phyloP scores from a whole-genome alignment of 2,113 vertebrate genomes.

The Podarcis raffonei region DNA sequence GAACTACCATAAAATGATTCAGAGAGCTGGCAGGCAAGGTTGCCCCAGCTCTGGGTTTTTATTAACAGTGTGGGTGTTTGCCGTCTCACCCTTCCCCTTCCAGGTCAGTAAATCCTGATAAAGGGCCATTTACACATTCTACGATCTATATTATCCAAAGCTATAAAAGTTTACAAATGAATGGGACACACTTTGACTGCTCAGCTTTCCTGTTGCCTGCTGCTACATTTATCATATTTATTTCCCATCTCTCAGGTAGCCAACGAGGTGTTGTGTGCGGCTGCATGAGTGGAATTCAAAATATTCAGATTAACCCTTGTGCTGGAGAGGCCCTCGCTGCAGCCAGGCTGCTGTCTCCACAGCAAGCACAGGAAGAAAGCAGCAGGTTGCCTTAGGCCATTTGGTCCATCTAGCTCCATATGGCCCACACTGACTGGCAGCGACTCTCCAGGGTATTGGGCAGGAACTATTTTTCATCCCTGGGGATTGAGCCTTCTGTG shows the following conservation, averaged over 20 bases:
- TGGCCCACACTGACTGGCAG: too few relatives aligned
- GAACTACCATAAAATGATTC: slow-evolving; percentile 53
- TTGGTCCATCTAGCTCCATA: too few relatives aligned
- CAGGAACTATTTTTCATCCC: too few relatives aligned
- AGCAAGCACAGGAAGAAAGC: not conserved
- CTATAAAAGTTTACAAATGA: slow-evolving; percentile 62
- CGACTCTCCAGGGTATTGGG: too few relatives aligned
- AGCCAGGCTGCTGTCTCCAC: not conserved
- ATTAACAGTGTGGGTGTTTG: slow-evolving; percentile 55
- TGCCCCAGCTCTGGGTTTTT: slow-evolving; percentile 49
- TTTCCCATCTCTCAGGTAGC: slow-evolving; percentile 41
- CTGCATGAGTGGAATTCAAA: slow-evolving; percentile 51
- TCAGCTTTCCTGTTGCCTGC: slow-evolving; percentile 23
- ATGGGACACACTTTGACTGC: slow-evolving; percentile 46
- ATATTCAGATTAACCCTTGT: slow-evolving; percentile 48
- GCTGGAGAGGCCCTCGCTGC: slow-evolving; percentile 7
- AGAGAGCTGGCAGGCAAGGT: slow-evolving; percentile 33
- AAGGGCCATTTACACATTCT: slow-evolving; percentile 59
- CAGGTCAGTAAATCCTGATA: slow-evolving; percentile 65
- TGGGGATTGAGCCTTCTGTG: too few relatives aligned
- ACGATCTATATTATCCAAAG: slow-evolving; percentile 37
- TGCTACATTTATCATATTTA: slow-evolving; percentile 59
- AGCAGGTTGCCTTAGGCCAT: too few relatives aligned
- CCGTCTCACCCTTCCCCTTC: slow-evolving; percentile 50
- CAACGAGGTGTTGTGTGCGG: slow-evolving; percentile 44